Evolutionary conservation across 2,888 invertebrate species (phyloP).

Genomic region (Meliscaeva auricollis): DNA sequence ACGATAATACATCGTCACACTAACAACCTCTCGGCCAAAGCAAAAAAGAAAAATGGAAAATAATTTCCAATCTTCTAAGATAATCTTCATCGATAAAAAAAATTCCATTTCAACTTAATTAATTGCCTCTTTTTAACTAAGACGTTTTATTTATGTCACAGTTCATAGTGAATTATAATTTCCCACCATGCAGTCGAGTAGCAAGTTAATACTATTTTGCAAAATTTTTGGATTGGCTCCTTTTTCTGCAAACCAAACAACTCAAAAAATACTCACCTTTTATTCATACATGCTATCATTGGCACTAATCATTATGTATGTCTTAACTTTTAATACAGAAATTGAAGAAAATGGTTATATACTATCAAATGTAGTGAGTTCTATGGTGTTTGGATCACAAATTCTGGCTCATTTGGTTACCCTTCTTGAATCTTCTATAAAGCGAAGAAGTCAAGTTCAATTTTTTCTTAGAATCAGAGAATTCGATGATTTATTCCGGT

Average conservation of each 20-base stretch:
- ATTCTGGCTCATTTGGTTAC: conserved; percentile 7
- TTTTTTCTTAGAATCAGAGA: conserved; percentile 10
- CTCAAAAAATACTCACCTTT: neutral
- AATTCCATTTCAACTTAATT: neutral
- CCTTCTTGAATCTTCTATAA: conserved; percentile 17
- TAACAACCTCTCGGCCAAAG: too few relatives aligned
- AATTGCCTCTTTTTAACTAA: neutral
- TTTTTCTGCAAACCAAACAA: conserved; percentile 4
- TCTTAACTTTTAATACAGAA: neutral
- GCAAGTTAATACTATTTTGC: conserved; percentile 4
- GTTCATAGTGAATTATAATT: neutral
- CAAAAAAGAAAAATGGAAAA: too few relatives aligned
- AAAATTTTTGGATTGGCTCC: conserved; percentile 29
- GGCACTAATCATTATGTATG: neutral
- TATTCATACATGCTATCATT: neutral
- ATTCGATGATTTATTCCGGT: conserved; percentile 18
- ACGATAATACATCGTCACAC: too few relatives aligned
- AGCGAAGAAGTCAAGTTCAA: neutral
- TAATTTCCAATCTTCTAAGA: neutral
- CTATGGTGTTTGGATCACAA: conserved; percentile 14
- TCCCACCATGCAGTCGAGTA: neutral
- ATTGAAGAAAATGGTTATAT: neutral
- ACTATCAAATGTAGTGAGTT: conserved; percentile 3
- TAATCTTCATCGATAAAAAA: neutral
- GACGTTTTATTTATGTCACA: neutral